Evolutionary conservation across 2,113 vertebrate species (phyloP), one percentile per base, ranked within the genome.

Genomic region (Scytalopus superciliaris): DNA sequence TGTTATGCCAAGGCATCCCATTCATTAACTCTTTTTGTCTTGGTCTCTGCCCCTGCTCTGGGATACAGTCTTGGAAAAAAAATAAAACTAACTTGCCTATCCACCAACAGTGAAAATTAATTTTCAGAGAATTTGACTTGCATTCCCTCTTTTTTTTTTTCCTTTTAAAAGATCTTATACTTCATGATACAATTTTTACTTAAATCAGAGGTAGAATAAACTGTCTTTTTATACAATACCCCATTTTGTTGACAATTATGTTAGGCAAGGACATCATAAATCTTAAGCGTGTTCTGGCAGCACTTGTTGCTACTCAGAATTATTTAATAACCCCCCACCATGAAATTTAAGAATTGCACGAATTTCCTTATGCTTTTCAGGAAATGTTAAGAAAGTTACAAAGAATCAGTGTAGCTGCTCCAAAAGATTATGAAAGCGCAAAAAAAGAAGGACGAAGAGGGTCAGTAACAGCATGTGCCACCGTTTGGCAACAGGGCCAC

Each of bases 311-410:
- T 44, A 87, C 31, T 64, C 28, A 73, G 40, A 81, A 85, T 62
- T 47, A 89, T 27, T 12, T n/a, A 63, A 59, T 27, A 83, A 84
- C 24, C 2, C 2, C 23, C 44, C 39, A 23, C 8, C 47, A 85
- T 14, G 21, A 79, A 84, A 84, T 35, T 69, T n/a, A 70, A 70
- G n/a, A 67, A n/a, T 17, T 8, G 55, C 0, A 0, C 37, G 0
- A 15, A 49, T 80, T 72, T 86, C 19, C 35, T 79, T 25, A 50
- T 6, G 27, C n/a, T 72, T 78, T 86, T 40, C 42, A 59, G 37
- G 40, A 80, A 52, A 39, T 5, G 8, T 39, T 52, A 80, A 35
- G 7, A 30, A n/a, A 30, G 13, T 40, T 82, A 50, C 1, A 79
- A 60, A 70, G 42, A 69, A 44, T 19, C 23, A 40, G 12, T 7